phyloP scores from a whole-genome alignment of 2,888 invertebrate species.

The Cataglyphis rosenhaueri region DNA sequence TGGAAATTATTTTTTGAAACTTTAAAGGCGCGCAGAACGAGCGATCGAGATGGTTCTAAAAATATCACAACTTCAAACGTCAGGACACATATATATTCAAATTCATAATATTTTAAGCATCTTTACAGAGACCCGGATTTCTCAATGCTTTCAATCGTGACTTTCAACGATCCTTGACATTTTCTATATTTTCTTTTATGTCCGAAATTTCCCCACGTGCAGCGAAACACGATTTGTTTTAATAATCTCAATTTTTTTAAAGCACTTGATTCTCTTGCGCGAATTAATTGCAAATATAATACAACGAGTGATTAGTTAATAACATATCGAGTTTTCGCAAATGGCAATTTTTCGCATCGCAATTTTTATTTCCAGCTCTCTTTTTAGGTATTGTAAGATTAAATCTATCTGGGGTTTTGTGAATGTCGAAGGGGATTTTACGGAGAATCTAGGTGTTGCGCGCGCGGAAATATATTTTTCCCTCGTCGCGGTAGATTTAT shows the following conservation, averaged over 20 bases:
- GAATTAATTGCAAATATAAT: background rate
- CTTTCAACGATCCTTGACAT: background rate
- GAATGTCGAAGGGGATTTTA: conserved; percentile 41
- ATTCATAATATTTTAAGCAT: background rate
- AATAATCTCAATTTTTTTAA: background rate
- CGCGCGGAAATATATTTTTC: conserved; percentile 37
- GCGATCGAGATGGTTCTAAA: background rate
- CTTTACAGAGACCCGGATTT: background rate
- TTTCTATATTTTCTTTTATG: conserved; percentile 13
- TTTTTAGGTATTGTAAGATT: conserved; percentile 29
- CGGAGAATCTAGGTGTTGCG: conserved; percentile 23
- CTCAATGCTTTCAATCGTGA: background rate
- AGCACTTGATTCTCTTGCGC: background rate
- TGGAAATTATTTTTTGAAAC: conserved; percentile 3
- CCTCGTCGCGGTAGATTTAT: conserved; percentile 37
- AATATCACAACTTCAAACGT: conserved; percentile 10
- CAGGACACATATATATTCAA: background rate
- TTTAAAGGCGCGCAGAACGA: background rate
- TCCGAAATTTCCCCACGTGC: background rate
- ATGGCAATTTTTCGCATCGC: background rate
- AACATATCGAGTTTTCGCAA: background rate
- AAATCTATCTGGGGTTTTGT: conserved; percentile 25
- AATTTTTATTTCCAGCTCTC: background rate
- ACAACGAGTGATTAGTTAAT: background rate
- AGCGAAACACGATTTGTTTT: background rate